Evolutionary conservation across 1,140 invertebrate species (phyloP).

Genomic region (Saccostrea glomerata): DNA sequence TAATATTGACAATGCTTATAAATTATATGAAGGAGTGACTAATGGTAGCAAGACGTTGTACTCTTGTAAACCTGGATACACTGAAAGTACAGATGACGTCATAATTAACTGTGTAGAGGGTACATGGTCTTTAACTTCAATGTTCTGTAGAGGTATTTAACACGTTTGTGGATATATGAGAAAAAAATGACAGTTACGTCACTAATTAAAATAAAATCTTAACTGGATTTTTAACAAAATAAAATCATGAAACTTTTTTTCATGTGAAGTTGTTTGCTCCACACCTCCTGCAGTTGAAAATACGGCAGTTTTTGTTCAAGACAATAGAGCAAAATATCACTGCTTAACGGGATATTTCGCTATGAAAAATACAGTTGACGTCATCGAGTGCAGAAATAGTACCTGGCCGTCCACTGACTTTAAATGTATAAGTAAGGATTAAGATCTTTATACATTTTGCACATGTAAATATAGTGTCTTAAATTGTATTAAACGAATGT

Average conservation of each 20-base stretch:
- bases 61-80: not conserved
- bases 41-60: not conserved
- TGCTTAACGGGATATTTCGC: not conserved
- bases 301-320: not conserved
- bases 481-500: too few species aligned
- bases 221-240: too few species aligned
- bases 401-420: not conserved
- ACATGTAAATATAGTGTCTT: too few species aligned
- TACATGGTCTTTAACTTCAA: not conserved
- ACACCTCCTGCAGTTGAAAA: not conserved
- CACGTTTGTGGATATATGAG: too few species aligned
- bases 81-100: not conserved
- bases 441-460: too few species aligned
- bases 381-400: not conserved
- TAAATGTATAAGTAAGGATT: not conserved
- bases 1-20: not conserved
- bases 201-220: too few species aligned
- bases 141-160: not conserved
- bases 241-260: too few species aligned
- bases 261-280: not conserved
- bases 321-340: not conserved
- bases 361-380: not conserved
- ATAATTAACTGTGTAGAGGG: not conserved
- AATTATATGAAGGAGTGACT: not conserved
- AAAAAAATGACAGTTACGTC: too few species aligned